These are phyloP conservation scores for Crotalus tigris DNA, from an alignment of 2,113 vertebrate genomes.

Conservation along the genomic window DNA sequence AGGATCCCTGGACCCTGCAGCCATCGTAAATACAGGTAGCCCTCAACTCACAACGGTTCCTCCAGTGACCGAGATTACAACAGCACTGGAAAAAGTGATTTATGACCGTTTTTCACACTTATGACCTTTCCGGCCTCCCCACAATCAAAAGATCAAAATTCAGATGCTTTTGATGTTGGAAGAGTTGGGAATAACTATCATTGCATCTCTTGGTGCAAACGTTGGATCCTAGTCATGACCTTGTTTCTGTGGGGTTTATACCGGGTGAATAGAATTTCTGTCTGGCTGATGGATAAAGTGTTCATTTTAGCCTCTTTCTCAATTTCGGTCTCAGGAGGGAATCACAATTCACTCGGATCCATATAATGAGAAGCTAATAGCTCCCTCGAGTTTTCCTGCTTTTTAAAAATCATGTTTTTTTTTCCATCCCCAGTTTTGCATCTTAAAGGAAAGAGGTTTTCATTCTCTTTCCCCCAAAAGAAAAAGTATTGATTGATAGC, in stretches of 20 bases:
- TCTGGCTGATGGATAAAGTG: not conserved
- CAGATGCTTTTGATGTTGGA: not conserved
- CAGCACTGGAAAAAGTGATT: not conserved
- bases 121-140: too few species aligned
- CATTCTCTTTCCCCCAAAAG: not conserved
- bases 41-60: not conserved
- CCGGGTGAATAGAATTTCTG: not conserved
- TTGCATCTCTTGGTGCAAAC: not conserved
- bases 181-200: not conserved
- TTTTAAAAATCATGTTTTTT: not conserved
- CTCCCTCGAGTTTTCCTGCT: not conserved
- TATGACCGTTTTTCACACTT: too few species aligned
- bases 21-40: not conserved
- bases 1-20: too few species aligned
- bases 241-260: not conserved
- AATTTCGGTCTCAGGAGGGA: not conserved
- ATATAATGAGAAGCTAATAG: not conserved
- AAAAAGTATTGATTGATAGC: not conserved
- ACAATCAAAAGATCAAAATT: too few species aligned
- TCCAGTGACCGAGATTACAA: not conserved
- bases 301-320: not conserved
- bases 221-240: not conserved
- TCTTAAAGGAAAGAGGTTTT: not conserved
- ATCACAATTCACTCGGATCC: not conserved
- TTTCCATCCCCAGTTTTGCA: not conserved